Percentiles rank a stretch among this genome's conserved stretches.
These are phyloP conservation scores for Orthonyx spaldingii DNA, from an alignment of 2,113 vertebrate species.

Conservation along the genomic window DNA sequence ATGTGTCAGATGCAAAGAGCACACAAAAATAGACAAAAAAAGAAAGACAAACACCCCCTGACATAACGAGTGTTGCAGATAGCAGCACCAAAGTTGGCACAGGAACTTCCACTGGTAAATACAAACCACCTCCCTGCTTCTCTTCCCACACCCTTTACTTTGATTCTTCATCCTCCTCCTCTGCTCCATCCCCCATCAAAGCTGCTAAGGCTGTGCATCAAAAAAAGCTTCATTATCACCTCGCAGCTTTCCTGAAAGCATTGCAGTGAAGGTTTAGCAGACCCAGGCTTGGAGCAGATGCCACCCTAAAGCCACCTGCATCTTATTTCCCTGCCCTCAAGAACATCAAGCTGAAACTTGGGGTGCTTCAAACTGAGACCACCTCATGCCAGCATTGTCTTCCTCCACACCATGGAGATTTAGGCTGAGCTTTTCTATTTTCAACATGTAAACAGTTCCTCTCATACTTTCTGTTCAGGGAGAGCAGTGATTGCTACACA, in stretches of 20 bases:
- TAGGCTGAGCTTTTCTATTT: not conserved
- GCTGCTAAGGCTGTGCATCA: not conserved
- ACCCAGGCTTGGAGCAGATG: not conserved
- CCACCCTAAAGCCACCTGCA: not conserved
- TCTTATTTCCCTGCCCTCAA: not conserved
- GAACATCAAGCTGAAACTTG: not conserved
- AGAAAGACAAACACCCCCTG: not conserved
- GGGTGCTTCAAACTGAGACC: not conserved
- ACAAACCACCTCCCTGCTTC: not conserved
- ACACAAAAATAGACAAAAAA: not conserved
- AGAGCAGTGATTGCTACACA: not conserved
- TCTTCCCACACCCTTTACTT: not conserved
- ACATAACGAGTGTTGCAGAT: not conserved
- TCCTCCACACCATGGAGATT: not conserved
- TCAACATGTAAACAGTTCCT: not conserved
- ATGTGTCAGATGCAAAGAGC: not conserved
- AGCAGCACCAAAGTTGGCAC: not conserved
- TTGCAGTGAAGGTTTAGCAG: not conserved
- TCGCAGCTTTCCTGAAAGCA: not conserved
- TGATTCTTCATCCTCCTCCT: not conserved
- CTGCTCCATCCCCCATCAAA: not conserved
- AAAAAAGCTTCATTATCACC: not conserved
- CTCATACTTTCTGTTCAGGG: rapidly evolving
- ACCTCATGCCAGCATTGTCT: not conserved
- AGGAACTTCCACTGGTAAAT: not conserved